These are phyloP conservation scores for Hydrotaea diabolus DNA, from an alignment of 2,888 invertebrate genomes.

Conservation along the genomic window DNA sequence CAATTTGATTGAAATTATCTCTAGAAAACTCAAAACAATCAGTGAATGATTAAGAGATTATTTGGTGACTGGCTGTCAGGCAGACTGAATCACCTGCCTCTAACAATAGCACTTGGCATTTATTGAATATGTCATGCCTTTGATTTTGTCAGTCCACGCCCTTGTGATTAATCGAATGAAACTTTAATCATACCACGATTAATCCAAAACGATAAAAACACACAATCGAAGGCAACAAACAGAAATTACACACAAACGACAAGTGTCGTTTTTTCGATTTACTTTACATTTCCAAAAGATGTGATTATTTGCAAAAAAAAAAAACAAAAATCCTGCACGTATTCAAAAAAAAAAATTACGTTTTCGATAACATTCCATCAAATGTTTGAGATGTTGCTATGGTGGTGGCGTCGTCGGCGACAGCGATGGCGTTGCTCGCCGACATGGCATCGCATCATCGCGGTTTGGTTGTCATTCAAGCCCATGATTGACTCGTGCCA, in stretches of 20 bases:
- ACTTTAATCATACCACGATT: neutral
- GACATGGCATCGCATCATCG: too few species aligned
- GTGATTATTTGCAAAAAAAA: too few species aligned
- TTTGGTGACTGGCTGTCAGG: neutral
- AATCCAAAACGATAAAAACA: neutral
- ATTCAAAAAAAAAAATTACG: neutral
- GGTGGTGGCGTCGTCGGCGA: neutral
- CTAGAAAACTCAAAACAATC: too few species aligned
- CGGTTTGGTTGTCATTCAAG: too few species aligned
- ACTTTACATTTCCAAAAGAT: too few species aligned
- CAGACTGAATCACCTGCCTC: slow-evolving; percentile 8
- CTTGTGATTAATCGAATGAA: slow-evolving; percentile 9
- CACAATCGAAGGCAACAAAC: slow-evolving; percentile 5
- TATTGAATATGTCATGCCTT: slow-evolving; percentile 21
- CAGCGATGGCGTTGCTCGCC: neutral
- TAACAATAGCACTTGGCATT: slow-evolving; percentile 4
- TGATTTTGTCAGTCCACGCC: neutral
- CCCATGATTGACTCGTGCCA: slow-evolving; percentile 68
- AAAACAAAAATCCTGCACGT: neutral
- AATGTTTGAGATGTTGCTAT: neutral
- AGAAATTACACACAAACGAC: neutral
- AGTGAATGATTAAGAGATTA: slow-evolving; percentile 1
- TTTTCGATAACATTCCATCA: slow-evolving; percentile 11
- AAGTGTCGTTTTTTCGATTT: too few species aligned
- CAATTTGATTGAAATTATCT: too few species aligned